Evolutionary conservation across 2,888 invertebrate genomes (phyloP).

Genomic region (Timema cristinae): DNA sequence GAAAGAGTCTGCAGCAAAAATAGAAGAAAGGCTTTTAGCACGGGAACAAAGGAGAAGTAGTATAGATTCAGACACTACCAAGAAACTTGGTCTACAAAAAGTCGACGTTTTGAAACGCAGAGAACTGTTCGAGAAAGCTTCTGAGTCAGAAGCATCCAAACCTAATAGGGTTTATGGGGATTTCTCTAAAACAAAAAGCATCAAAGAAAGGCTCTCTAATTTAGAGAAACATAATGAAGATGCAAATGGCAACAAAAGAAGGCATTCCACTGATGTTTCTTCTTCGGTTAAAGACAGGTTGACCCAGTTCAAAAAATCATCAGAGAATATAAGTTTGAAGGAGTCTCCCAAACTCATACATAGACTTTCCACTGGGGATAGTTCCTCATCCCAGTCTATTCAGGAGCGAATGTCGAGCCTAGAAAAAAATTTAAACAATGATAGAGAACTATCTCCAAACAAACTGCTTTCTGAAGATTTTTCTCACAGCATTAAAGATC

Average conservation of each 20-base stretch:
- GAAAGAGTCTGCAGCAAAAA: slow-evolving; percentile 49
- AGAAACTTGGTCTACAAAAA: slow-evolving; percentile 61
- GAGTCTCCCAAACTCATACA: slow-evolving; percentile 34
- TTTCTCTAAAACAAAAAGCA: slow-evolving; percentile 56
- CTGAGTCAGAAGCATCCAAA: slow-evolving; percentile 15
- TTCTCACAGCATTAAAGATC: slow-evolving; percentile 27
- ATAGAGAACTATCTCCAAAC: slow-evolving; percentile 11
- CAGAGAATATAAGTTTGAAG: slow-evolving; percentile 24
- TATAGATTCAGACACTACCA: slow-evolving; percentile 43
- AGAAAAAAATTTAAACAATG: slow-evolving; percentile 37
- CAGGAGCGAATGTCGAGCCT: slow-evolving; percentile 27
- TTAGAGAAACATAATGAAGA: slow-evolving; percentile 13
- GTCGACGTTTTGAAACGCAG: slow-evolving; percentile 77
- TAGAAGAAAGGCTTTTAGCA: slow-evolving; percentile 59
- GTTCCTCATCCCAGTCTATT: slow-evolving; percentile 40
- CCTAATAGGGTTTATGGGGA: slow-evolving; percentile 17
- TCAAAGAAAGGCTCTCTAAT: slow-evolving; percentile 52
- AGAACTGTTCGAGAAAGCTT: slow-evolving; percentile 73
- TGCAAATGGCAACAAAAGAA: not conserved
- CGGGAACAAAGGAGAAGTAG: slow-evolving; percentile 48
- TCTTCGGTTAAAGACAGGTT: slow-evolving; percentile 39
- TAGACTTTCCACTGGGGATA: slow-evolving; percentile 61
- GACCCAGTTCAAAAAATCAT: slow-evolving; percentile 28
- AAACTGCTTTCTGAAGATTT: slow-evolving; percentile 20
- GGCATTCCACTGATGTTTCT: slow-evolving; percentile 24